phyloP scores from a whole-genome alignment of 2,797 vertebrate genomes.

The Oreonectes daqikongensis region DNA sequence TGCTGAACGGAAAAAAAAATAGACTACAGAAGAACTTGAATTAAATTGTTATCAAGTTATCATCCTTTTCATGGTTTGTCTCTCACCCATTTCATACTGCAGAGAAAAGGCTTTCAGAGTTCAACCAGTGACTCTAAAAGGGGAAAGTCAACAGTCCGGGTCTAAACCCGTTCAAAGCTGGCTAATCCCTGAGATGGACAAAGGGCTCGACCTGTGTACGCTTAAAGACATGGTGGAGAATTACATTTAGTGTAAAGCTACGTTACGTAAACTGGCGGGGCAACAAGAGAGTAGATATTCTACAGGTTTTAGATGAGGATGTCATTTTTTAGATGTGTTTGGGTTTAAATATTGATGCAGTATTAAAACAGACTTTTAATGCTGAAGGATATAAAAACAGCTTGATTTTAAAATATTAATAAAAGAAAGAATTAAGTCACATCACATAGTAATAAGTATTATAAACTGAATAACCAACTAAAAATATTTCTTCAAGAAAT shows the following conservation, averaged over 20 bases:
- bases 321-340: background rate
- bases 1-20: background rate
- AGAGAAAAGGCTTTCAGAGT: conserved; percentile 2
- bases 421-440: background rate
- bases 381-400: background rate
- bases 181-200: conserved; percentile 44
- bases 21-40: background rate
- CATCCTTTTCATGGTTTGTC: background rate
- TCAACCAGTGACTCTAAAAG: background rate
- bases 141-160: conserved; percentile 25
- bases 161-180: conserved; percentile 37
- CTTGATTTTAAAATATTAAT: background rate
- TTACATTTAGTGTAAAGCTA: conserved; percentile 7
- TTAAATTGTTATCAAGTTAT: background rate
- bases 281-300: conserved; percentile 1
- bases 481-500: background rate
- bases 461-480: background rate
- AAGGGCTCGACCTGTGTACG: conserved; percentile 8
- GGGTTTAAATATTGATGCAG: background rate
- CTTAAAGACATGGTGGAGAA: conserved; percentile 27
- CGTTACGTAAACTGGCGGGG: conserved; percentile 6
- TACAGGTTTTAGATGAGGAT: background rate
- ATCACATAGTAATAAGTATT: background rate
- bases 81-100: background rate
- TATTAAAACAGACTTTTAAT: background rate